Evolutionary conservation across 2,797 vertebrate genomes (phyloP), one percentile per base, ranked within the genome.

Genomic region (Setipinna tenuifilis): DNA sequence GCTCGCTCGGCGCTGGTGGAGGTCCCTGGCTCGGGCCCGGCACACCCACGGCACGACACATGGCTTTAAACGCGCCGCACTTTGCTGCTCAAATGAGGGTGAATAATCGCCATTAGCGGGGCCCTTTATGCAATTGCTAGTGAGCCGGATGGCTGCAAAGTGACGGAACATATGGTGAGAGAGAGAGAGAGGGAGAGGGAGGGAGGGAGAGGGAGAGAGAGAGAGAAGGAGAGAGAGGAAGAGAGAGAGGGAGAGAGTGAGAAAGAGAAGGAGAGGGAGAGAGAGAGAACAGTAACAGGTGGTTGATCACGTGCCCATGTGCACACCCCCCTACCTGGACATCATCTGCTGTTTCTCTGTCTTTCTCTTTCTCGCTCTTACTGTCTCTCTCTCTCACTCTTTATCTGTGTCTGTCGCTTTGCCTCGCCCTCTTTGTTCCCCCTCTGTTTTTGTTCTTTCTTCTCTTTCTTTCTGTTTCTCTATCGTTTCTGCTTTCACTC

Each of bases 41-140:
- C 4, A 71, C 71, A 17, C 25, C 85, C 50, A 44, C 46, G 46
- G 10, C 41, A 65, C 82, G 28, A 83, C 83, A 82, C 48, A 50
- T 48, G 78, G 80, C 59, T 87, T 81, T 84, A 44, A 84, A 82
- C 50, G 59, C 68, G 41, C 46, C 48, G 58, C 75, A 81, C 28
- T 82, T 12, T 17, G 80, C 48, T 84, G 78, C 84, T 82, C 82
- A 86, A 84, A 59, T 25, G 41, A 82, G 58, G 28, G 54, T 75
- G 83, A 86, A 86, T 68, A 21, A 58, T 25, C 19, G 28, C 25
- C 83, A 57, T 78, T 57, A 46, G 68, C 50, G 35, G 14, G n/a
- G 48, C 65, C 57, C 48, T 28, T 84, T 46, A 84, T 84, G 83
- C 46, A 71, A 21, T 41, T 23, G 71, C 48, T 46, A 50, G 25